Conservation (phyloP, 2,113 vertebrate species). For the Rousettus leschenaultii region DNA sequence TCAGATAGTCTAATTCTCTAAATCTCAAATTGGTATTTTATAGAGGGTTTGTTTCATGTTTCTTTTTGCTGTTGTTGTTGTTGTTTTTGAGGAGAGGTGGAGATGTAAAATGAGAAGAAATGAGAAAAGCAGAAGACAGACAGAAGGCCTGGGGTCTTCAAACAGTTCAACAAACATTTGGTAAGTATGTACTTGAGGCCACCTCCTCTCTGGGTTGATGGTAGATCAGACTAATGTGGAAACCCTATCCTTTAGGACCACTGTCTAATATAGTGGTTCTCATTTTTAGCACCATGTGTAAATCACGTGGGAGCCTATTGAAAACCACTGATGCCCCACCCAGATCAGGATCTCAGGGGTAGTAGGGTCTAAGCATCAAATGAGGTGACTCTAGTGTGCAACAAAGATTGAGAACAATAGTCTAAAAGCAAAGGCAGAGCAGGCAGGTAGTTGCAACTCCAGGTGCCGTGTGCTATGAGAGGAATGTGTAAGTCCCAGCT, state of each 20-base stretch:
- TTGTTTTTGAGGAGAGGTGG: not conserved
- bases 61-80: not conserved
- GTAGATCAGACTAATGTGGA: not conserved
- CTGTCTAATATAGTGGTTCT: not conserved
- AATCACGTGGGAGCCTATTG: not conserved
- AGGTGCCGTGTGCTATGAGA: rapidly evolving
- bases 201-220: not conserved
- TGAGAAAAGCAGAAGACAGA: not conserved
- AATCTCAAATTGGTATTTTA: not conserved
- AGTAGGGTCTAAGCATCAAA: not conserved
- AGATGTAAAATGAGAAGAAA: not conserved
- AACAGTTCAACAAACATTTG: not conserved
- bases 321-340: not conserved
- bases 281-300: too few species aligned
- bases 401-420: not conserved
- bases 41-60: not conserved
- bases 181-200: not conserved
- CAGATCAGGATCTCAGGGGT: not conserved
- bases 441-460: not conserved
- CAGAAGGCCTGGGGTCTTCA: not conserved
- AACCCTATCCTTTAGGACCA: not conserved
- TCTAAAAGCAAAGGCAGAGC: not conserved
- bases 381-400: not conserved
- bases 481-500: not conserved
- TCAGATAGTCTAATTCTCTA: not conserved